Conservation (phyloP, 2,113 vertebrate species). For the Sturnus vulgaris region DNA sequence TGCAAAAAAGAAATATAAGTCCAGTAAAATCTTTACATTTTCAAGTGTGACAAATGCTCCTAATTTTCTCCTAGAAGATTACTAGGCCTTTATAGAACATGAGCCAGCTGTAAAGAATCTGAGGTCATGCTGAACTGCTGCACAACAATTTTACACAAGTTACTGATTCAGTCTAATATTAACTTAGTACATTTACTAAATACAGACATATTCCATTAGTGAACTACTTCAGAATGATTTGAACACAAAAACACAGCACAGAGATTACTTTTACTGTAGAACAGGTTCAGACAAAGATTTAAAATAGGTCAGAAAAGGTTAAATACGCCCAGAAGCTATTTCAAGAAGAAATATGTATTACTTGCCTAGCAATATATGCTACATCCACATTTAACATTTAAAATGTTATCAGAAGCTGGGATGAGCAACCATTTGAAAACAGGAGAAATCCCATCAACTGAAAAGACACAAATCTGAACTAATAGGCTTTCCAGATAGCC, state of each 20-base stretch:
- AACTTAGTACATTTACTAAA: not conserved
- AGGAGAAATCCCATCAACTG: not conserved
- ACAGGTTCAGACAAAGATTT: not conserved
- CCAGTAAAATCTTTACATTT: not conserved
- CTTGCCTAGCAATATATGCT: not conserved
- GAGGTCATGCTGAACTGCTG: not conserved
- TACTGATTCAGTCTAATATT: not conserved
- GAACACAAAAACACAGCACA: not conserved
- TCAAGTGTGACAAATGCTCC: not conserved
- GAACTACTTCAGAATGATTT: not conserved
- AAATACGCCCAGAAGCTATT: constrained; percentile 11
- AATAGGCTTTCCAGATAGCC: not conserved
- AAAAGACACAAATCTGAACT: not conserved
- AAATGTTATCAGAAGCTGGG: not conserved
- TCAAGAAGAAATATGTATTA: not conserved
- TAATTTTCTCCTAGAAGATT: not conserved
- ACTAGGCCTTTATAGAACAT: not conserved
- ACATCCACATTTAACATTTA: not conserved
- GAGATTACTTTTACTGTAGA: not conserved
- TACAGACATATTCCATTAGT: not conserved
- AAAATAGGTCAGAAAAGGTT: not conserved
- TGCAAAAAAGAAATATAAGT: not conserved
- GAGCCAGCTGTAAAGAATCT: not conserved
- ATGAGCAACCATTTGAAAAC: not conserved
- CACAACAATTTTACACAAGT: not conserved